phyloP scores from a whole-genome alignment of 2,797 vertebrate genomes.

The Gobio occitaniae region DNA sequence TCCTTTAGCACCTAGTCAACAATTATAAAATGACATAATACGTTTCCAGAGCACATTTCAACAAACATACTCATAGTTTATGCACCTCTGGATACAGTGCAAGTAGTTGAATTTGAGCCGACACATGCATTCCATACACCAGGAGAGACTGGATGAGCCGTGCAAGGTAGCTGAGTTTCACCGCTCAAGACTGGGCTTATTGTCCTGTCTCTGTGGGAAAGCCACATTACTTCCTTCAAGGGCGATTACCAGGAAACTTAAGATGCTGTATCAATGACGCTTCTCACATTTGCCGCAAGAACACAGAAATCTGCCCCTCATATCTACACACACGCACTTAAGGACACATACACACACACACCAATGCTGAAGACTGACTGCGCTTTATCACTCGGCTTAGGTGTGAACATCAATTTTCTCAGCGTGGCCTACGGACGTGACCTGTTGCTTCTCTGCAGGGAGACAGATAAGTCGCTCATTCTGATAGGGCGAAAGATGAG shows the following conservation, averaged over 20 bases:
- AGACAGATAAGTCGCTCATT: slow-evolving; percentile 49
- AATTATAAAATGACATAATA: not conserved
- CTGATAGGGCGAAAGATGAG: slow-evolving; percentile 42
- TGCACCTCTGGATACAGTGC: slow-evolving; percentile 50
- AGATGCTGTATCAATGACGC: slow-evolving; percentile 74
- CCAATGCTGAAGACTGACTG: slow-evolving; percentile 38
- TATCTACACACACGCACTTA: slow-evolving; percentile 41
- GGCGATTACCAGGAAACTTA: slow-evolving; percentile 80
- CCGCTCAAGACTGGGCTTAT: slow-evolving; percentile 81
- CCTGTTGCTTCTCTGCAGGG: slow-evolving; percentile 38
- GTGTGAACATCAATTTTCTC: slow-evolving; percentile 51
- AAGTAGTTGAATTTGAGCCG: slow-evolving; percentile 52
- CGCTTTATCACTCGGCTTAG: slow-evolving; percentile 43
- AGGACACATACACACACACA: slow-evolving; percentile 10
- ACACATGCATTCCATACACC: slow-evolving; percentile 58
- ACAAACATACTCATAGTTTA: slow-evolving; percentile 38
- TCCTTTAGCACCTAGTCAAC: not conserved
- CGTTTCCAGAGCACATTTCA: slow-evolving; percentile 33
- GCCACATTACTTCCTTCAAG: slow-evolving; percentile 83
- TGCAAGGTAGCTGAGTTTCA: slow-evolving; percentile 69
- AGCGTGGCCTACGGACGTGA: not conserved
- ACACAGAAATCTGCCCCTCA: slow-evolving; percentile 63
- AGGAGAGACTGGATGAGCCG: slow-evolving; percentile 44
- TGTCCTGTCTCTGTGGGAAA: slow-evolving; percentile 89
- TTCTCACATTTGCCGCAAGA: slow-evolving; percentile 72